These are phyloP conservation scores for Phataginus tricuspis DNA, from an alignment of 2,797 vertebrate genomes.

Conservation along the genomic window DNA sequence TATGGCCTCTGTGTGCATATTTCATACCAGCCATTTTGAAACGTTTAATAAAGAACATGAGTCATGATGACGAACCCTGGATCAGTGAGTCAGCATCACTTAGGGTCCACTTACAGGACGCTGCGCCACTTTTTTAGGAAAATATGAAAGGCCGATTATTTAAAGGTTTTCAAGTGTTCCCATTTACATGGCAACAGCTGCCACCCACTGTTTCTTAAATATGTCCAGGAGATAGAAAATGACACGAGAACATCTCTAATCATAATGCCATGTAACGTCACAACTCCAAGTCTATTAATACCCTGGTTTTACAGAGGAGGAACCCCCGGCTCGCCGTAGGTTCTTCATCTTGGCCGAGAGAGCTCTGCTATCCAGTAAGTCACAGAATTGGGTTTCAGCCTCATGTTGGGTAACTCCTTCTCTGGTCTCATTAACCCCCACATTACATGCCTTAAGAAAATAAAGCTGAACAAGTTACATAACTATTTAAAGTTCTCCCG, in stretches of 20 bases:
- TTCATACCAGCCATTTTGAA: not conserved
- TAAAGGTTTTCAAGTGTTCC: not conserved
- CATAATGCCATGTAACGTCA: not conserved
- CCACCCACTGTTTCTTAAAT: not conserved
- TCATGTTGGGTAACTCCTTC: not conserved
- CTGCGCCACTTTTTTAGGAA: not conserved
- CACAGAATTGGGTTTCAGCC: not conserved
- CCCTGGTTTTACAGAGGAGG: not conserved
- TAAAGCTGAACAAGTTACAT: not conserved
- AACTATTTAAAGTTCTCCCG: not conserved
- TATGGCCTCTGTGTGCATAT: no score
- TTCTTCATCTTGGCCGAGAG: not conserved
- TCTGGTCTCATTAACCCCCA: not conserved
- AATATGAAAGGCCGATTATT: not conserved
- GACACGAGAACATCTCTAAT: fast-evolving
- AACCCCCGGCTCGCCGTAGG: not conserved
- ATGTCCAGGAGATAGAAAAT: fast-evolving
- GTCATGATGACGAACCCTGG: not conserved
- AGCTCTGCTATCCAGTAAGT: not conserved
- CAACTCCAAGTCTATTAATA: not conserved
- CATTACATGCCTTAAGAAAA: not conserved
- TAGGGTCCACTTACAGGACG: not conserved
- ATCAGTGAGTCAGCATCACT: not conserved
- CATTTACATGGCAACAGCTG: not conserved
- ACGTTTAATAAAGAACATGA: not conserved